Conservation (phyloP, 2,888 invertebrate genomes). For the Xestia sexstrigata region DNA sequence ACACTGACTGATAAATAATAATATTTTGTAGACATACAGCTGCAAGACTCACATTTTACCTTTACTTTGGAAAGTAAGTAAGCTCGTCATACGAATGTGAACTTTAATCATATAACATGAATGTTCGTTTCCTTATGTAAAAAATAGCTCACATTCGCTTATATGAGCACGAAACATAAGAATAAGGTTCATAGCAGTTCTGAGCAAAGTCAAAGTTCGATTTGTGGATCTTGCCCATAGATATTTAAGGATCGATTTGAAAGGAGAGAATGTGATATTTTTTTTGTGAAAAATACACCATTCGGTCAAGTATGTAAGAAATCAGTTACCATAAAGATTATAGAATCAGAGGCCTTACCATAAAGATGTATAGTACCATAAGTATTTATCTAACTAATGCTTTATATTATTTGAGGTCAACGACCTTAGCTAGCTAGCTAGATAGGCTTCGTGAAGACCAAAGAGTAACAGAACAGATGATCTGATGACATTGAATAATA, state of each 20-base stretch:
- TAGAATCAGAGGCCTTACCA: conserved; percentile 6
- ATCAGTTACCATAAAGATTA: conserved; percentile 1
- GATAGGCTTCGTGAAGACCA: not conserved
- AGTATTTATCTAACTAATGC: not conserved
- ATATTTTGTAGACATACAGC: not conserved
- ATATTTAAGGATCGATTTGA: not conserved
- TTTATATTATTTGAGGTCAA: not conserved
- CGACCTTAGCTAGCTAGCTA: not conserved
- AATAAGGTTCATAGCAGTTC: not conserved
- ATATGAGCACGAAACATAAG: not conserved
- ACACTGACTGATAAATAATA: not conserved
- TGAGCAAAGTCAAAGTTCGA: not conserved
- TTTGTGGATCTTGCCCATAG: not conserved
- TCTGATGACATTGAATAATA: not conserved
- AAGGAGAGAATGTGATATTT: not conserved
- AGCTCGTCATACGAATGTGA: not conserved
- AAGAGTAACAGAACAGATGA: not conserved
- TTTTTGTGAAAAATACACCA: not conserved
- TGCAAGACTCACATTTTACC: not conserved
- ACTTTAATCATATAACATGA: not conserved
- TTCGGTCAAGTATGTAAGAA: not conserved
- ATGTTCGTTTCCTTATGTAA: not conserved
- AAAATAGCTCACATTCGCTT: not conserved
- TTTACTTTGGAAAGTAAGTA: not conserved
- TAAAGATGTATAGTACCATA: not conserved